Evolutionary conservation across 1,140 invertebrate genomes (phyloP).

Genomic region (Neodiprion lecontei): DNA sequence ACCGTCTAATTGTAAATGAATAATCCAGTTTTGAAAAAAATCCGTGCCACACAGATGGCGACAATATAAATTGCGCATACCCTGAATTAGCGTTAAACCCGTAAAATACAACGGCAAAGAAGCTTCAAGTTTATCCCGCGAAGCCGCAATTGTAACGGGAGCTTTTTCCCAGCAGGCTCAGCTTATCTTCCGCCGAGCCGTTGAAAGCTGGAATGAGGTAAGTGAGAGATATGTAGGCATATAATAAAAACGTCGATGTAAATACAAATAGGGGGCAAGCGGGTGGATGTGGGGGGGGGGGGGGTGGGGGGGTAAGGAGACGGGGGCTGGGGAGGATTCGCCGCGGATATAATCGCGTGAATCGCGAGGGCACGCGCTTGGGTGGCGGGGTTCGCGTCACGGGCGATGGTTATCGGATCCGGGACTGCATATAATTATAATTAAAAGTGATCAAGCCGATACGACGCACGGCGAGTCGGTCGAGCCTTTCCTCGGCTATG

Average conservation of each 20-base stretch:
- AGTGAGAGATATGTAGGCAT: slow-evolving; percentile 9
- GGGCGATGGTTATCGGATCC: slow-evolving; percentile 52
- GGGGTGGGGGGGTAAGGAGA: slow-evolving; percentile 22
- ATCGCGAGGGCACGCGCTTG: slow-evolving; percentile 58
- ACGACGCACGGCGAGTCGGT: slow-evolving; percentile 32
- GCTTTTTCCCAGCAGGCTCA: no score
- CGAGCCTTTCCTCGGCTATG: slow-evolving; percentile 43
- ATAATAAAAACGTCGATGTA: slow-evolving; percentile 23
- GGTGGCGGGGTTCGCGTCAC: slow-evolving; percentile 44
- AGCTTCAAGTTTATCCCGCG: slow-evolving; percentile 16
- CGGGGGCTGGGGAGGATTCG: slow-evolving; percentile 20
- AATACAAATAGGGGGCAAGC: neutral
- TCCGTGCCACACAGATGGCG: slow-evolving; percentile 26
- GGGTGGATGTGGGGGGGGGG: slow-evolving; percentile 35
- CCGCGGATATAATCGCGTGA: slow-evolving; percentile 44
- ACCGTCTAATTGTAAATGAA: no score
- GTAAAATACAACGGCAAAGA: slow-evolving; percentile 29
- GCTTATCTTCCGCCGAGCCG: slow-evolving; percentile 17
- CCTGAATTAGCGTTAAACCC: slow-evolving; percentile 19
- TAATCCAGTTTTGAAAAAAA: neutral
- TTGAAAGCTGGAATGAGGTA: slow-evolving; percentile 16
- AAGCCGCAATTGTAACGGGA: no score
- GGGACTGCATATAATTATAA: slow-evolving; percentile 61
- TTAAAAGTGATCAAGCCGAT: slow-evolving; percentile 61
- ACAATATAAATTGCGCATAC: slow-evolving; percentile 27